Conservation (phyloP, 2,113 vertebrate species). For the Tenrec ecaudatus region DNA sequence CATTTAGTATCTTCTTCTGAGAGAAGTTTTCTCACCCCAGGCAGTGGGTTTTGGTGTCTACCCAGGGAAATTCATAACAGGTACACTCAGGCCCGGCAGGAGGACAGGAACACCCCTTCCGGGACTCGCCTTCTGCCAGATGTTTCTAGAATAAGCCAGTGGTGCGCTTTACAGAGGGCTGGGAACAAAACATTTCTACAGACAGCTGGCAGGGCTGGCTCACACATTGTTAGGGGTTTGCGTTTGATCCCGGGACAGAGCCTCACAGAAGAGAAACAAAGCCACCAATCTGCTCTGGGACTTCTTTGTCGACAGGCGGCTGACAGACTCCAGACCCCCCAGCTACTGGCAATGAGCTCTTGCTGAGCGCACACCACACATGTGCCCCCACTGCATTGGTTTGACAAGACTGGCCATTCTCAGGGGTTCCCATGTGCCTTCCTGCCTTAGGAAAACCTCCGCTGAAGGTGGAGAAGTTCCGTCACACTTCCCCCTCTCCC, state of each 20-base stretch:
- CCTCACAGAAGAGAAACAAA: neutral
- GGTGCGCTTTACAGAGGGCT: neutral
- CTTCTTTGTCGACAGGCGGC: neutral
- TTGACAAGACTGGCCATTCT: neutral
- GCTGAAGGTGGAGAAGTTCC: neutral
- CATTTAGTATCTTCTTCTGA: neutral
- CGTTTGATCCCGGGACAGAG: neutral
- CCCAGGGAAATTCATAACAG: neutral
- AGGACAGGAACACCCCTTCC: neutral
- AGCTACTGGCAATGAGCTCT: neutral
- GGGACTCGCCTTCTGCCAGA: neutral
- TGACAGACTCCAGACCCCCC: neutral
- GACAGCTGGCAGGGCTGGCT: neutral
- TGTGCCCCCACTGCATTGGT: rapidly evolving
- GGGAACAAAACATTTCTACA: neutral
- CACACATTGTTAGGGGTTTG: neutral
- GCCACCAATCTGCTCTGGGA: neutral
- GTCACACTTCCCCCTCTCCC: rapidly evolving
- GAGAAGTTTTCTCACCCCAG: neutral
- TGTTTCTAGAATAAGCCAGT: neutral
- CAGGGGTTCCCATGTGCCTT: neutral
- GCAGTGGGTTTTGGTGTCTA: neutral
- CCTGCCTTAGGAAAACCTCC: neutral
- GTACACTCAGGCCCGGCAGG: neutral
- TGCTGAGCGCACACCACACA: rapidly evolving